phyloP scores from a whole-genome alignment of 2,888 invertebrate species.

The Ennomos quercinarius region DNA sequence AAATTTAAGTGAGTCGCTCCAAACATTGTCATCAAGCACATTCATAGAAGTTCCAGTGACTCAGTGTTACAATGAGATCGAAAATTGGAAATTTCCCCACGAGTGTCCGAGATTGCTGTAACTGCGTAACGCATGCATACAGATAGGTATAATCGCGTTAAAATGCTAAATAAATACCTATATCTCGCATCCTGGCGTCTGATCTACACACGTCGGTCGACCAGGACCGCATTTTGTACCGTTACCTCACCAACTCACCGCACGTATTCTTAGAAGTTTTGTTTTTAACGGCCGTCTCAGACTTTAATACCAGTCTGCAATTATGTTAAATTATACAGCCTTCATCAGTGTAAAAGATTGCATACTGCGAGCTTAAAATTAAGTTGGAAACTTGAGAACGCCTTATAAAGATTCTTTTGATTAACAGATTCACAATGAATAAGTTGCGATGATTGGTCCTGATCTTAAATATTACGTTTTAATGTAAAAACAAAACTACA shows the following conservation, averaged over 20 bases:
- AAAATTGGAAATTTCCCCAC: conserved; percentile 32
- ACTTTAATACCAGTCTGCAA: conserved; percentile 51
- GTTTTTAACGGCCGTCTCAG: conserved; percentile 50
- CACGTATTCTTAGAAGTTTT: conserved; percentile 66
- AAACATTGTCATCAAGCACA: conserved; percentile 7
- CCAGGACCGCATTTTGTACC: conserved; percentile 26
- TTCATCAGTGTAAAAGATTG: conserved; percentile 41
- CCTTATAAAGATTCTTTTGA: conserved; percentile 3
- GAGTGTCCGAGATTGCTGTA: conserved; percentile 29
- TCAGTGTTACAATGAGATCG: conserved; percentile 17
- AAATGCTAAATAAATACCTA: conserved; percentile 49
- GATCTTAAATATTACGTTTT: neutral
- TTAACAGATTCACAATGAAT: conserved; percentile 11
- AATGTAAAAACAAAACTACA: too few species aligned
- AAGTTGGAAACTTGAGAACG: conserved; percentile 19
- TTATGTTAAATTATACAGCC: conserved; percentile 52
- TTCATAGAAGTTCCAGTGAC: conserved; percentile 16
- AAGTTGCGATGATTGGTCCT: neutral
- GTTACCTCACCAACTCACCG: conserved; percentile 36
- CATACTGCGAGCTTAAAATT: conserved; percentile 28
- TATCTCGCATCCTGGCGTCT: conserved; percentile 48
- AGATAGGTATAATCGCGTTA: conserved; percentile 48
- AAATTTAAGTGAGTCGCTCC: neutral
- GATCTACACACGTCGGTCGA: conserved; percentile 9
- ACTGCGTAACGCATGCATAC: conserved; percentile 36